A percentile compares a stretch with the other conserved stretches of the same genome.
Evolutionary conservation across 2,797 vertebrate genomes (phyloP).

Genomic region (Hyperoplus lanceolatus): DNA sequence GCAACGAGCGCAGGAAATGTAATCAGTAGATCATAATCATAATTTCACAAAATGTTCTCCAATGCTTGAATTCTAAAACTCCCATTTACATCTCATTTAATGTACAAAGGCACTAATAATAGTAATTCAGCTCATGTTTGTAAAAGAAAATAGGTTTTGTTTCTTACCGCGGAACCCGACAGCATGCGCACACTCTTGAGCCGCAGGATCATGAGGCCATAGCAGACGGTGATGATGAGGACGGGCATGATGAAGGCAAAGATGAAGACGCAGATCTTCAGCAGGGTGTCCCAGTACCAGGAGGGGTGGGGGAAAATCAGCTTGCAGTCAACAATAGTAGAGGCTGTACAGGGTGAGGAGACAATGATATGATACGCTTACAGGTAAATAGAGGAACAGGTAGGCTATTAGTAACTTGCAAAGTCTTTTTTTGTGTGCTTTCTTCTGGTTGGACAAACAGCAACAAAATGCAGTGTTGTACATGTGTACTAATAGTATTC

Average conservation of each 20-base stretch:
- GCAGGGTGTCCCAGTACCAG: constrained; percentile 98
- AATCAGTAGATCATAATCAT: background rate
- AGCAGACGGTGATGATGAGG: constrained; percentile 97
- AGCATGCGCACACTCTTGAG: constrained; percentile 98
- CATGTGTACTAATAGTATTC: background rate
- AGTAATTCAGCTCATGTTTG: background rate
- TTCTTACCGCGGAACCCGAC: constrained; percentile 92
- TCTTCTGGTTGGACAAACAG: background rate
- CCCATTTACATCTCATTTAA: constrained; percentile 17
- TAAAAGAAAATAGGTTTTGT: background rate
- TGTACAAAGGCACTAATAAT: background rate
- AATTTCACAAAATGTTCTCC: background rate
- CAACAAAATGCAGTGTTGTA: background rate
- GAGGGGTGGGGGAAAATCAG: constrained; percentile 94
- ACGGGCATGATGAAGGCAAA: constrained; percentile 99
- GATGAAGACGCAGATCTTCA: constrained; percentile 99
- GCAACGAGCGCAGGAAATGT: background rate
- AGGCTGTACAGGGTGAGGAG: constrained; percentile 46
- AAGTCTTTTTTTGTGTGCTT: too few relatives aligned
- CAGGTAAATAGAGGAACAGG: constrained; percentile 2
- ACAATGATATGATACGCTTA: constrained; percentile 1
- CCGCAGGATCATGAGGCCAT: constrained; percentile 97
- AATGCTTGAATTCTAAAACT: background rate
- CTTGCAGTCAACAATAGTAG: constrained; percentile 91
- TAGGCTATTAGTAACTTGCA: too few relatives aligned